A percentile compares a stretch with the other conserved stretches of the same genome.
Evolutionary conservation across 1,140 invertebrate genomes (phyloP).

Genomic region (Bombus sibiricus): DNA sequence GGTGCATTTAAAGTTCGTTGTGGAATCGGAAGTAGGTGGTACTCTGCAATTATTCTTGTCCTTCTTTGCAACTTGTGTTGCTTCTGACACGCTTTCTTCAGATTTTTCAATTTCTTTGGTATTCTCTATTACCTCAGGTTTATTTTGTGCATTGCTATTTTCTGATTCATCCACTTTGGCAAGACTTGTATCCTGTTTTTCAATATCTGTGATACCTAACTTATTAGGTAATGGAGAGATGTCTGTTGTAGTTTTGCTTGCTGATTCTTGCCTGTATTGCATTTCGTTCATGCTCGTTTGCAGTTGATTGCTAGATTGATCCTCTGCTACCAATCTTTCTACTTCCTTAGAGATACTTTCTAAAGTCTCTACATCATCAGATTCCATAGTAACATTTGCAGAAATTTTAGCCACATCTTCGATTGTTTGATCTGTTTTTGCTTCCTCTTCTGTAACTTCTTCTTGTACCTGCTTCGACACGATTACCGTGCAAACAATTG

Average conservation of each 20-base stretch:
- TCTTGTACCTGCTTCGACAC: conserved; percentile 6
- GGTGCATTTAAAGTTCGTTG: conserved; percentile 27
- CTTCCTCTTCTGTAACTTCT: background rate
- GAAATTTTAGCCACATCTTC: background rate
- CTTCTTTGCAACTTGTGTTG: background rate
- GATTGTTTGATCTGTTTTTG: background rate
- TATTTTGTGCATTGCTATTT: background rate
- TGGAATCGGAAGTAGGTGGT: background rate
- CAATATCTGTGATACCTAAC: background rate
- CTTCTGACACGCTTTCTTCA: background rate
- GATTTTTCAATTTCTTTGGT: background rate
- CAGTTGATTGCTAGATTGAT: background rate
- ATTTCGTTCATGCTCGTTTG: background rate
- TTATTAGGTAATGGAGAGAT: no score
- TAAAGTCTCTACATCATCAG: conserved; percentile 72
- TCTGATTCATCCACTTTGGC: background rate
- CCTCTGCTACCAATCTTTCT: conserved; percentile 69
- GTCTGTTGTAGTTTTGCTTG: background rate
- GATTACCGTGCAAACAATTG: background rate
- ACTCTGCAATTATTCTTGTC: conserved; percentile 12
- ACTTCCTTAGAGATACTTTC: conserved; percentile 77
- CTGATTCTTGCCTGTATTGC: background rate
- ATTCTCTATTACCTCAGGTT: background rate
- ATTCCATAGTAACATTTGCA: background rate
- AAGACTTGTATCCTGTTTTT: background rate